Evolutionary conservation across 30 jellyfish, hydroid and myxozoan species (phyloP), one percentile per base, ranked within the genome.

Genomic region (Hydractinia symbiolongicarpus): DNA sequence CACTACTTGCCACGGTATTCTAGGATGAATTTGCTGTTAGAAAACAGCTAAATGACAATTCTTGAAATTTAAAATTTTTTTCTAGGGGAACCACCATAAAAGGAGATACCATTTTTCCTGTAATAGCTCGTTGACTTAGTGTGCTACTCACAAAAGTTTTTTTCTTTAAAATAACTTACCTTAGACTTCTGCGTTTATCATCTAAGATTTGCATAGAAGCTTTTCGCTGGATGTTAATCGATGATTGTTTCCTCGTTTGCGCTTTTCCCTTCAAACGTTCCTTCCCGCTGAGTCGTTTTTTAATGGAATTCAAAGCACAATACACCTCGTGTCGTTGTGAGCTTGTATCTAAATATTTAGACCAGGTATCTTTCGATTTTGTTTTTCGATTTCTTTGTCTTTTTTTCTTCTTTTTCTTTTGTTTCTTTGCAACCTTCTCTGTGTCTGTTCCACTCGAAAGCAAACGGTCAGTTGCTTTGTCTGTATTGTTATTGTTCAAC

Each of bases 201-300:
- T 87, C 88, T 16, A 89, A 77, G 71, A 89, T 84, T 85, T 81
- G 81, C 90, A 89, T 77, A 0, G 96, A 84, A 19, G 96, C 95
- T 54, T 89, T 79, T 49, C 95, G 88, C 66, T 89, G 96, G 69
- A 89, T 84, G 7, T 44, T 76, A 6, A 83, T 79, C 52, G 67
- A 75, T n/a, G 96, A 86, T 60, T 72, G 50, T 71, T 89, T 78
- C 79, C 1, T 79, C 85, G 55, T 86, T 66, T 11, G 82, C 8
- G 62, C 87, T 83, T 61, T 84, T 58, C 53, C 90, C 85, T 15
- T 67, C 88, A 30, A 57, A 21, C 86, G 15, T 51, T 40, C 75
- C n/a, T 50, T 69, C 10, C 88, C 58, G 67, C 53, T 78, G 21
- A 78, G 20, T 57, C 86, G 4, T 5, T 64, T 58, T 64, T 78